Conservation (phyloP, 2,888 invertebrate genomes). For the Nasonia oneida region DNA sequence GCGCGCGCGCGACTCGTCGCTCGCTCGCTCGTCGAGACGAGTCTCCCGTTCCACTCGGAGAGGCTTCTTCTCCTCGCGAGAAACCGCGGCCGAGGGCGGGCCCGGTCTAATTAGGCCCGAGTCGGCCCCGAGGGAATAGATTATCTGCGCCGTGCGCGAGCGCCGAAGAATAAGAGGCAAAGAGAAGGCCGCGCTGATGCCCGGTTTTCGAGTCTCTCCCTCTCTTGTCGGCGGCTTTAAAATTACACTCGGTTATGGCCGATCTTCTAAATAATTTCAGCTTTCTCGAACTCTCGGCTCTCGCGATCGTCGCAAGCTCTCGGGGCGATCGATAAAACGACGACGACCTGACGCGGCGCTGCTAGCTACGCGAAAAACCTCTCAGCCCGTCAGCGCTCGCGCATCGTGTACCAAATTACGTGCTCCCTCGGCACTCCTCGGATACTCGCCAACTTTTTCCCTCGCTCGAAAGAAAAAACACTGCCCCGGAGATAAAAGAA, state of each 20-base stretch:
- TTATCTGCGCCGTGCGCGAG: not conserved
- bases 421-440: not conserved
- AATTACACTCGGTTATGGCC: not conserved
- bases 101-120: slow-evolving; percentile 49
- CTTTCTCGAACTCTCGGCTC: not conserved
- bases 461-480: not conserved
- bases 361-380: slow-evolving; percentile 19
- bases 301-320: not conserved
- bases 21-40: not conserved
- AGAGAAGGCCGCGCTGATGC: not conserved
- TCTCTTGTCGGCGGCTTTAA: not conserved
- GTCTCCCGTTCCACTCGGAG: slow-evolving; percentile 6
- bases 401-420: slow-evolving; percentile 17
- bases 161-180: not conserved
- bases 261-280: not conserved
- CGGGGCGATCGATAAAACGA: not conserved
- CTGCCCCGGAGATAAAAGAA: slow-evolving; percentile 38
- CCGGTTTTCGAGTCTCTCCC: not conserved
- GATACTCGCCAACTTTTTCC: not conserved
- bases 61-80: not conserved
- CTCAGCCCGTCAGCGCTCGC: slow-evolving; percentile 12
- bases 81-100: slow-evolving; percentile 18
- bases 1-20: not conserved
- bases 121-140: slow-evolving; percentile 37
- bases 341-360: not conserved